Evolutionary conservation across 2,113 vertebrate genomes (phyloP).

Genomic region (Urocynchramus pylzowi): DNA sequence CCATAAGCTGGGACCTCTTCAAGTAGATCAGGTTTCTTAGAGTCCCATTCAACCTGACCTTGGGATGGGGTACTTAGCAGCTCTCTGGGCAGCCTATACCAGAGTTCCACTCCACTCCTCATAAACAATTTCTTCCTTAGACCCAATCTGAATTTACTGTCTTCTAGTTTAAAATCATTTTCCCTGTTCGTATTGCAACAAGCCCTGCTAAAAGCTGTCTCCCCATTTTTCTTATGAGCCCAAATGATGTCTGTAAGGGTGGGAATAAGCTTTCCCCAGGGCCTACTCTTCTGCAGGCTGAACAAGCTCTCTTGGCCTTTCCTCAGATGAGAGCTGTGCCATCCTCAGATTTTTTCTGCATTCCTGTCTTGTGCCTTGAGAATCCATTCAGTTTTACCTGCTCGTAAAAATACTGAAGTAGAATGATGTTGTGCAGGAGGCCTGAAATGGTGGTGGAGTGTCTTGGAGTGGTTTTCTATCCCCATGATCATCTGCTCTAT

Average conservation of each 20-base stretch:
- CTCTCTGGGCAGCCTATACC: not conserved
- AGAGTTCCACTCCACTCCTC: not conserved
- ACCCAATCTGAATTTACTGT: not conserved
- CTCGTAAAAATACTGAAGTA: not conserved
- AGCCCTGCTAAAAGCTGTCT: not conserved
- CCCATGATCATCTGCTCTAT: not conserved
- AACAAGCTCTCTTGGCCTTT: not conserved
- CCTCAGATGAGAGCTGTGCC: not conserved
- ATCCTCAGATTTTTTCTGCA: not conserved
- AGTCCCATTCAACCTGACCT: not conserved
- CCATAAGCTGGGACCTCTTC: not conserved
- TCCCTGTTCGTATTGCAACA: fast-evolving
- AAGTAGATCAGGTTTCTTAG: not conserved
- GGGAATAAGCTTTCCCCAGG: fast-evolving
- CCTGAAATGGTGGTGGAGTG: not conserved
- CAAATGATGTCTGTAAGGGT: not conserved
- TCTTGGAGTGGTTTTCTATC: not conserved
- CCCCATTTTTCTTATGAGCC: not conserved
- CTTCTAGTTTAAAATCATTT: not conserved
- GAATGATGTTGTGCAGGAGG: not conserved
- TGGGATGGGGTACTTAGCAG: not conserved
- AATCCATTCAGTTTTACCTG: not conserved
- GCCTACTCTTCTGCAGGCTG: not conserved
- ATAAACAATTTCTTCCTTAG: not conserved
- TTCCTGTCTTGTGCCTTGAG: not conserved